Evolutionary conservation across 92 coral and sea anemone species (phyloP).

Genomic region (Pocillopora meandrina): DNA sequence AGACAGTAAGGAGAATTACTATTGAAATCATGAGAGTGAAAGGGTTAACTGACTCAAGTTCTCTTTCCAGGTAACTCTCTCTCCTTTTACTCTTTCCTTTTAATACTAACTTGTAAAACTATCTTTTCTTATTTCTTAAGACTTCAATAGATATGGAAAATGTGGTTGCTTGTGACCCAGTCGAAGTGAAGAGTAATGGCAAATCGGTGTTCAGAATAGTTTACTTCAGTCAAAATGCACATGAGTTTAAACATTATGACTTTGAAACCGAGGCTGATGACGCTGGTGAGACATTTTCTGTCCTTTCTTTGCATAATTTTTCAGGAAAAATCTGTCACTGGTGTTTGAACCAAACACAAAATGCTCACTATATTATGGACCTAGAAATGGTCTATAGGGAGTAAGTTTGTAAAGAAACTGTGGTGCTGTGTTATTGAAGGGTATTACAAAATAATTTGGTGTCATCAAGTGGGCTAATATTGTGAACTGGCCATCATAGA

Average conservation of each 20-base stretch:
- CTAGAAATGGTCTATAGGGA: too few relatives aligned
- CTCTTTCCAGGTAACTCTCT: not conserved
- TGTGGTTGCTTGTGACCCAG: slow-evolving; percentile 74
- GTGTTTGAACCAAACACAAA: too few relatives aligned
- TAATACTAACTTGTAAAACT: too few relatives aligned
- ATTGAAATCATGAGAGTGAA: too few relatives aligned
- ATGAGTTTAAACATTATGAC: slow-evolving; percentile 93
- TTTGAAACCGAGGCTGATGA: slow-evolving; percentile 75
- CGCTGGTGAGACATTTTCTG: slow-evolving; percentile 56
- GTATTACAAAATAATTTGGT: too few relatives aligned
- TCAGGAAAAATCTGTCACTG: too few relatives aligned
- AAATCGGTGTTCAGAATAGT: slow-evolving; percentile 78
- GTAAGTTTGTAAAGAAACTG: too few relatives aligned
- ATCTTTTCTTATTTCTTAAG: slow-evolving; percentile 33
- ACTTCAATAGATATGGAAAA: slow-evolving; percentile 87
- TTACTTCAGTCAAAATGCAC: slow-evolving; percentile 79
- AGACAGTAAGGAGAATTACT: not conserved
- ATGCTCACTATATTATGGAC: too few relatives aligned
- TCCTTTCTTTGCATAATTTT: not conserved
- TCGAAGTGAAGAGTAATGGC: slow-evolving; percentile 72
- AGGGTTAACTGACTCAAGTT: too few relatives aligned
- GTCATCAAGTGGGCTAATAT: too few relatives aligned
- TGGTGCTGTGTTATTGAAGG: too few relatives aligned
- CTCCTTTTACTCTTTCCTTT: not conserved
- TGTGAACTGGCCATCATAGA: too few relatives aligned